Conservation (phyloP, 2,113 vertebrate genomes). For the Rynchops niger region DNA sequence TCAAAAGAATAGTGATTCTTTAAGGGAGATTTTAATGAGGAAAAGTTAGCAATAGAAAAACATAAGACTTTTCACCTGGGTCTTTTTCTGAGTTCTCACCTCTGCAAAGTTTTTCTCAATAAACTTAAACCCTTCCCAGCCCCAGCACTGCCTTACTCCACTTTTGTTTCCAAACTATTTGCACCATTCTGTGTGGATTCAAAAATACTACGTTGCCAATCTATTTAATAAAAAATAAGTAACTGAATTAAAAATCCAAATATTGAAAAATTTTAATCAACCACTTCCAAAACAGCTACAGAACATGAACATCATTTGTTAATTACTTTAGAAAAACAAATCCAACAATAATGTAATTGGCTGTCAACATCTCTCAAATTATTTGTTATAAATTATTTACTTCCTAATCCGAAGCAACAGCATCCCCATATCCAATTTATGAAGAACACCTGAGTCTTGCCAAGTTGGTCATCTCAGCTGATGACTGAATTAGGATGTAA, state of each 20-base stretch:
- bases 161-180: background rate
- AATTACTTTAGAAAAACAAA: conserved; percentile 2
- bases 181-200: background rate
- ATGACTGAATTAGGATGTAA: background rate
- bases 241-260: background rate
- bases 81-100: background rate
- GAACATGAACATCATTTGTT: background rate
- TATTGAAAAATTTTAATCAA: background rate
- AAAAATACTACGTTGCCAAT: background rate
- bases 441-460: background rate
- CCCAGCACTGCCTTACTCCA: background rate
- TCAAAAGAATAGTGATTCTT: background rate
- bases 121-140: background rate
- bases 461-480: background rate
- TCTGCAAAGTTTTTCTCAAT: background rate
- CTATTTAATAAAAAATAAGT: background rate
- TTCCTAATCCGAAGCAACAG: conserved; percentile 6
- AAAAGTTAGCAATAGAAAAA: background rate
- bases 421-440: background rate
- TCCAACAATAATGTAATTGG: background rate
- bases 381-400: conserved; percentile 3
- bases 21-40: background rate
- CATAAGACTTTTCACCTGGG: background rate
- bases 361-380: background rate
- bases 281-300: background rate